Evolutionary conservation across 1,140 invertebrate species (phyloP), one percentile per base, ranked within the genome.

Genomic region (Augochlora pura): DNA sequence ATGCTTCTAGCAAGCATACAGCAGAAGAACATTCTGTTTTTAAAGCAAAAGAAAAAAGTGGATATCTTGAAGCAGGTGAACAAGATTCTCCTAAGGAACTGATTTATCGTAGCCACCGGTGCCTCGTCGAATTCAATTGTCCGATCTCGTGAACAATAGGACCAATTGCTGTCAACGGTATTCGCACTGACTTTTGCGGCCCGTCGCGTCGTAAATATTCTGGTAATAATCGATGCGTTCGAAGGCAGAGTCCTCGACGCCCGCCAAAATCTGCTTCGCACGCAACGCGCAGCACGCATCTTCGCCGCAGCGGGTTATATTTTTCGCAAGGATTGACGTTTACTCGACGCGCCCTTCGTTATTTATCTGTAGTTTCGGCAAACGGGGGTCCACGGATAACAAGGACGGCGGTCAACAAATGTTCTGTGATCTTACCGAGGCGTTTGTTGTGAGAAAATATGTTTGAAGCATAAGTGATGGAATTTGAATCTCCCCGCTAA

Each of bases 281-380:
- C 27, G 10, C 42, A 57, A 49, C 23, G n/a, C n/a, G 65, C 39
- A 4, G 32, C 32, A 32, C 32, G 32, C 32, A 32, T 32, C 57
- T 68, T 10, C 21, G 60, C 57, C 57, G 65, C n/a, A 25, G 66
- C 68, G 64, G 63, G 42, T 64, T 71, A 75, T 54, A 71, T 75
- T 79, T 84, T 80, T 82, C 32, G 66, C 52, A n/a, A 23, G 68
- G 83, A 86, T 78, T 86, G 79, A 84, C 83, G 49, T 86, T 84
- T 84, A 84, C 70, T 70, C 65, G 79, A 74, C 65, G 12, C 27
- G 73, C 46, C 9, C 52, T 76, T 70, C 59, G 67, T 85, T 85
- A 78, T 85, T 85, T 84, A 81, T 81, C 21, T 21, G 64, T 60
- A 46, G 62, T 16, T 81, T 49, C 39, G 46, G 38, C 66, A 16